These are phyloP conservation scores for Podilymbus podiceps DNA, from an alignment of 2,113 vertebrate species.

Conservation along the genomic window DNA sequence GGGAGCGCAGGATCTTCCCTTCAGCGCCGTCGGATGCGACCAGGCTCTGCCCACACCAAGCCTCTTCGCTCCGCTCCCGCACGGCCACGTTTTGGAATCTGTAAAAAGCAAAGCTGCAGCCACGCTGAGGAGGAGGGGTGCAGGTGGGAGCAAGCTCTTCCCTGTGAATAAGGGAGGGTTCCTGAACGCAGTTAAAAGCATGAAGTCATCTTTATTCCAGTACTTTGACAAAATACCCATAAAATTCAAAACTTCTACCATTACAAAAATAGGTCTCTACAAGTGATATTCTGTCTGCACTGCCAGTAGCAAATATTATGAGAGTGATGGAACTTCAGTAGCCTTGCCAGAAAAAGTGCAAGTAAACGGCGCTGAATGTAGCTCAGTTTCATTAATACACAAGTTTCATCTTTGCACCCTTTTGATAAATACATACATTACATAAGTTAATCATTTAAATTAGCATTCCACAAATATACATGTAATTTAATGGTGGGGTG, in stretches of 20 bases:
- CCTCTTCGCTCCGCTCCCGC: background rate
- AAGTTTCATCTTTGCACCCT: constrained; percentile 75
- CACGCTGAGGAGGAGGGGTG: background rate
- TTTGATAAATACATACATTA: constrained; percentile 82
- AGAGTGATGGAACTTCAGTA: constrained; percentile 86
- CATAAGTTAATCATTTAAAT: constrained; percentile 99
- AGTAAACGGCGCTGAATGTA: constrained; percentile 76
- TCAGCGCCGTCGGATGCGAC: background rate
- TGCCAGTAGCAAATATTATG: constrained; percentile 82
- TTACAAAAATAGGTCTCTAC: constrained; percentile 99
- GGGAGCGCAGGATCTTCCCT: background rate
- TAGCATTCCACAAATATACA: constrained; percentile 98
- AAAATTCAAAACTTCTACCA: constrained; percentile 95
- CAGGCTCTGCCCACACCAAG: background rate
- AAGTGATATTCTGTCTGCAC: constrained; percentile 85
- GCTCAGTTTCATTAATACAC: constrained; percentile 62
- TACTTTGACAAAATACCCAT: constrained; percentile 98
- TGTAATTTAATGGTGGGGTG: constrained; percentile 61
- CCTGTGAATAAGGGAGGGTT: background rate
- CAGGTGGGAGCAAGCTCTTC: background rate
- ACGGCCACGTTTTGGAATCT: fast-evolving
- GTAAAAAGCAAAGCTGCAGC: background rate
- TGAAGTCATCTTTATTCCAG: constrained; percentile 93
- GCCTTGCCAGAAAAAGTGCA: constrained; percentile 79
- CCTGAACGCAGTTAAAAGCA: constrained; percentile 77